phyloP scores from a whole-genome alignment of 2,888 invertebrate genomes.

The Tenthredo amoena region DNA sequence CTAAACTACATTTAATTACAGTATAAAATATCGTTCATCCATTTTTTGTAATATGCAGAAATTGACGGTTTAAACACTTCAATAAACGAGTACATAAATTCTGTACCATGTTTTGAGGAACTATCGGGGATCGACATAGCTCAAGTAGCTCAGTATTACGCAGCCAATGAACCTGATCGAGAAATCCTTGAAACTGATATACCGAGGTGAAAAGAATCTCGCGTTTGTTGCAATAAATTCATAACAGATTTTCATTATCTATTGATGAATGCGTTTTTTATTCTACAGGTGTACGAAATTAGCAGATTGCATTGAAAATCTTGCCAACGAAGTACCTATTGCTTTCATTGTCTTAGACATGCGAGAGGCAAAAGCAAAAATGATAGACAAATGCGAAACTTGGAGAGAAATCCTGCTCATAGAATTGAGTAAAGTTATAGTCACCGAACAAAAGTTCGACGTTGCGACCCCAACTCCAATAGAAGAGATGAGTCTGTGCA shows the following conservation, averaged over 20 bases:
- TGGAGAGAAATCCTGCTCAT: constrained; percentile 55
- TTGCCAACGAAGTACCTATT: constrained; percentile 37
- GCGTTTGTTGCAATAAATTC: background rate
- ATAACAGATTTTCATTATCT: background rate
- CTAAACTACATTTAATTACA: background rate
- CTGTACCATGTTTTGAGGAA: constrained; percentile 19
- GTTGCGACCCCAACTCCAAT: constrained; percentile 1
- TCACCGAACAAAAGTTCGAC: constrained; percentile 50
- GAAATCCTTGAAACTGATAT: constrained; percentile 37
- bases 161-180: constrained; percentile 25
- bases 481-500: constrained; percentile 36
- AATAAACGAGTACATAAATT: constrained; percentile 4
- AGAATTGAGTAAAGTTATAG: constrained; percentile 56
- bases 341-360: constrained; percentile 50
- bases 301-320: constrained; percentile 22
- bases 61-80: constrained; percentile 5
- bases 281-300: constrained; percentile 35
- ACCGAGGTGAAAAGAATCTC: background rate
- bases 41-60: background rate
- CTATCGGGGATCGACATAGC: background rate
- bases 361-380: constrained; percentile 49
- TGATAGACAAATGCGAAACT: constrained; percentile 54
- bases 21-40: background rate
- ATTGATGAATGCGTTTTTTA: background rate
- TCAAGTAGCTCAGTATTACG: constrained; percentile 15